Conservation (phyloP, 2,113 vertebrate species). For the Neodon shergylaensis region DNA sequence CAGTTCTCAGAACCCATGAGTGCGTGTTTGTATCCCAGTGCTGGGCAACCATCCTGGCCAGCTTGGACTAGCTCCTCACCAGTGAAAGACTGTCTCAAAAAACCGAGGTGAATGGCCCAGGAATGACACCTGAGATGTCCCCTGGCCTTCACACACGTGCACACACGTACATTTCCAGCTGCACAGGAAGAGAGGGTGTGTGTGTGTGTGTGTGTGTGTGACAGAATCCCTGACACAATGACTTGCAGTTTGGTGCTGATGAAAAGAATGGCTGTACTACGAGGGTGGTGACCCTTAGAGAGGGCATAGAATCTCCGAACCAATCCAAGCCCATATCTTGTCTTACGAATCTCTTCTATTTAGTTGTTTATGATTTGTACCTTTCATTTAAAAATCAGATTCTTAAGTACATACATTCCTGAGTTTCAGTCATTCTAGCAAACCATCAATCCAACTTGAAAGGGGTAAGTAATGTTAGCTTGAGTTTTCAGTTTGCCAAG, state of each 20-base stretch:
- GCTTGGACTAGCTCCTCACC: not conserved
- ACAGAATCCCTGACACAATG: not conserved
- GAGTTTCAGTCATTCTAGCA: slow-evolving; percentile 11
- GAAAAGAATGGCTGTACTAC: not conserved
- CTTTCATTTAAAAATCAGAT: slow-evolving; percentile 19
- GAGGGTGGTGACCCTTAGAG: not conserved
- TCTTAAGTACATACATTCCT: not conserved
- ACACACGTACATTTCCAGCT: not conserved
- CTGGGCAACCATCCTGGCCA: not conserved
- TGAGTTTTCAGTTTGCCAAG: not conserved
- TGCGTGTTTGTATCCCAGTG: not conserved
- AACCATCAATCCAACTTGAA: slow-evolving; percentile 3
- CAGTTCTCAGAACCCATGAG: not conserved
- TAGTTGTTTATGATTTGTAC: not conserved
- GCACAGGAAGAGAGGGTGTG: not conserved
- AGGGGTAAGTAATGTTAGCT: not conserved
- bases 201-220: not conserved
- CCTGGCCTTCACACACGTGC: not conserved
- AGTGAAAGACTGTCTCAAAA: not conserved
- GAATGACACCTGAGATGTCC: not conserved
- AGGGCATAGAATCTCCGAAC: not conserved
- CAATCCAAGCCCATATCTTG: not conserved
- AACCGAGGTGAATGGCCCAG: not conserved
- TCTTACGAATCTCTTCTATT: not conserved
- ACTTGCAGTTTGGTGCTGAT: not conserved